These are phyloP conservation scores for Synergus gifuensis DNA, from an alignment of 2,888 invertebrate genomes.

Conservation along the genomic window DNA sequence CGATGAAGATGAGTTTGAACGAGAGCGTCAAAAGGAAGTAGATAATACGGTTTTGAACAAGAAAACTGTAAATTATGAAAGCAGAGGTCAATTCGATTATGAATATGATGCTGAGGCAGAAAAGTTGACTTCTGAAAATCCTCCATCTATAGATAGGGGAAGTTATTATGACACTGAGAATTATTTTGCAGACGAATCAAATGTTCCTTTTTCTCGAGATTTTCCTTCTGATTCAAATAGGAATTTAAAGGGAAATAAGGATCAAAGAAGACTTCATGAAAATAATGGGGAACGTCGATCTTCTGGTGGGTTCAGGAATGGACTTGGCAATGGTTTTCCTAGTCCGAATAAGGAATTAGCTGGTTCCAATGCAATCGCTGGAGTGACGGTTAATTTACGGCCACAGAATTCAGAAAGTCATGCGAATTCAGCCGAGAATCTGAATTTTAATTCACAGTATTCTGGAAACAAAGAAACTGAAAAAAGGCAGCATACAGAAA, in stretches of 20 bases:
- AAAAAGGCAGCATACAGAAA: neutral
- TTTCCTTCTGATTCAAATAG: neutral
- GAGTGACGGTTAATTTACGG: neutral
- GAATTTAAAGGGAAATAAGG: neutral
- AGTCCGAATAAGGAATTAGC: conserved; percentile 58
- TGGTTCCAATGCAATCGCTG: conserved; percentile 56
- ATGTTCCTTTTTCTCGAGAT: neutral
- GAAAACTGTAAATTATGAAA: conserved; percentile 32
- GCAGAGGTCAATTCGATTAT: conserved; percentile 10
- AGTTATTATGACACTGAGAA: neutral
- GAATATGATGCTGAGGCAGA: conserved; percentile 47
- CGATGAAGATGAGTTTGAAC: conserved; percentile 58
- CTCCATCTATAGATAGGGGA: conserved; percentile 27
- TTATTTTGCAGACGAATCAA: neutral
- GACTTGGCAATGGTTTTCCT: conserved; percentile 61
- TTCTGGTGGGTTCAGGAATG: conserved; percentile 59
- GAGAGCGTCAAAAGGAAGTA: conserved; percentile 55
- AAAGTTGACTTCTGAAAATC: conserved; percentile 47
- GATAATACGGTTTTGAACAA: conserved; percentile 54
- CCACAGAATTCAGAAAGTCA: neutral
- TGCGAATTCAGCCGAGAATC: neutral
- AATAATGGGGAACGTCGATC: conserved; percentile 43
- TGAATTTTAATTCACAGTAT: neutral
- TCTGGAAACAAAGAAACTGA: conserved; percentile 3
- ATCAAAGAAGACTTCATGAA: neutral